These are phyloP conservation scores for Valencia hispanica DNA, from an alignment of 2,797 vertebrate species.

Conservation along the genomic window DNA sequence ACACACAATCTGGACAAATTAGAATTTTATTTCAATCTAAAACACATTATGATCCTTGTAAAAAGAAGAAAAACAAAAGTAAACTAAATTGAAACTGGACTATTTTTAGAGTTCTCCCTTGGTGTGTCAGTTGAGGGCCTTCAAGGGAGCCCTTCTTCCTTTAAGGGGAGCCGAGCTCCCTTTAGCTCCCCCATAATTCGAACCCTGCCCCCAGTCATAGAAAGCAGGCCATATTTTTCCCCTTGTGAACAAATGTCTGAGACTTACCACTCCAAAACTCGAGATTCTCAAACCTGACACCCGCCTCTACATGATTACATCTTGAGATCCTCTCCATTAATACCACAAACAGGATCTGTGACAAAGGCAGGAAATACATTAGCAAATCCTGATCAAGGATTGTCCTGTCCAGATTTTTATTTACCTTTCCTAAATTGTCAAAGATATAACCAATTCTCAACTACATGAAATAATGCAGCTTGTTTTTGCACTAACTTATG, in stretches of 20 bases:
- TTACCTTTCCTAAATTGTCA: background rate
- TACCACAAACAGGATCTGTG: background rate
- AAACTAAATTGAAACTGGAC: too few relatives aligned
- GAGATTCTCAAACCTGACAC: background rate
- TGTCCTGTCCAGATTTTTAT: background rate
- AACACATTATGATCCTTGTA: too few relatives aligned
- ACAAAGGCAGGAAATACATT: background rate
- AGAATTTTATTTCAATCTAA: too few relatives aligned
- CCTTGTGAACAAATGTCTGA: background rate
- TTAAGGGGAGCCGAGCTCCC: too few relatives aligned
- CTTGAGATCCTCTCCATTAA: background rate
- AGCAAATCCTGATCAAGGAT: background rate
- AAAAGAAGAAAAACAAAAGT: too few relatives aligned
- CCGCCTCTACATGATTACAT: background rate
- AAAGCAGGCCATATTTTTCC: background rate
- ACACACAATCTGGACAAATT: too few relatives aligned
- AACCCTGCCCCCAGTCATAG: background rate
- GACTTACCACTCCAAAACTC: background rate
- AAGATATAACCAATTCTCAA: background rate
- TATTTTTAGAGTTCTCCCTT: too few relatives aligned
- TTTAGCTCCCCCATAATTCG: background rate
- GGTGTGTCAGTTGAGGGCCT: too few relatives aligned
- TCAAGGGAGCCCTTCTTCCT: too few relatives aligned
- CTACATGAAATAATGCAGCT: slow-evolving; percentile 26
- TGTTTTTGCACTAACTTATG: slow-evolving; percentile 19